phyloP scores from a whole-genome alignment of 2,113 vertebrate genomes.

The Irena cyanogastra region DNA sequence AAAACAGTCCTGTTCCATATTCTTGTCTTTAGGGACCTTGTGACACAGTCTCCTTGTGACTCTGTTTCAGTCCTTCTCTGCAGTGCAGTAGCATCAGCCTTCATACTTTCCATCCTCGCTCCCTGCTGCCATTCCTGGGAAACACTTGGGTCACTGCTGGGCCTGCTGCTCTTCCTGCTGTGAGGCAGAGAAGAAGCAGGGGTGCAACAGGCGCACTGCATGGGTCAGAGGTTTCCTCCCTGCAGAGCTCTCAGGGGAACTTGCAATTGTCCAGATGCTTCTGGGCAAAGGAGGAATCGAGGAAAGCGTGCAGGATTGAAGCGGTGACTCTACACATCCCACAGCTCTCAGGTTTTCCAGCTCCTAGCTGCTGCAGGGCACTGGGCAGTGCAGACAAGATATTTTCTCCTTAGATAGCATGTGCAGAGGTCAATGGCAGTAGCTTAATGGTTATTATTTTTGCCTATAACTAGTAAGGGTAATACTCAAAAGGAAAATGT shows the following conservation, averaged over 20 bases:
- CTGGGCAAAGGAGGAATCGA: background rate
- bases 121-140: background rate
- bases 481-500: conserved; percentile 33
- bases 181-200: background rate
- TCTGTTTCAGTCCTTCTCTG: background rate
- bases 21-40: background rate
- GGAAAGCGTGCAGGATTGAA: background rate
- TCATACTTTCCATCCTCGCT: fast-evolving
- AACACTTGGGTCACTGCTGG: background rate
- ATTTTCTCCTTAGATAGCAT: background rate
- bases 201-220: background rate
- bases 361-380: background rate
- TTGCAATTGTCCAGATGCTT: fast-evolving
- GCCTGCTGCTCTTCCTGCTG: background rate
- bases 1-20: background rate
- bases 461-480: background rate
- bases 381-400: background rate
- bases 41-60: background rate
- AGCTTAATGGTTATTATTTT: background rate
- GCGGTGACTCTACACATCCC: fast-evolving
- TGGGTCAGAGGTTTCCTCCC: background rate
- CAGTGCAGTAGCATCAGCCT: background rate
- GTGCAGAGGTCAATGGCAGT: background rate
- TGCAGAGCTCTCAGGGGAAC: background rate
- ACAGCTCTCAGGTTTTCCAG: background rate